Percentiles rank a stretch among this genome's conserved stretches.
Conservation (phyloP, 2,797 vertebrate species). For the Silurus aristotelis region DNA sequence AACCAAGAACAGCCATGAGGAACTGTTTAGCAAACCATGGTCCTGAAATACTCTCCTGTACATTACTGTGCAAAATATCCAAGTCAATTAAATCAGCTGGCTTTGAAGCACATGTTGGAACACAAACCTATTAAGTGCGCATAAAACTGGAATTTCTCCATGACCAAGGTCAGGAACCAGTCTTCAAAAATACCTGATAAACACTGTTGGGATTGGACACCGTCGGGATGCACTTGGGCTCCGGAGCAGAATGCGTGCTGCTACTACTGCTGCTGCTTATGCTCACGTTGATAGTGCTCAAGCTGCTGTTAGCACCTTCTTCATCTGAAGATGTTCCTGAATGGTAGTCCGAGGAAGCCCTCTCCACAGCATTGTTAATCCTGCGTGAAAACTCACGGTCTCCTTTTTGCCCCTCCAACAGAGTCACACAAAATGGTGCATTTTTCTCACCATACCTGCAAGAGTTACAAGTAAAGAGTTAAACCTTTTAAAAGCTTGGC, state of each 20-base stretch:
- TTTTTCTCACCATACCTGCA: slow-evolving; percentile 89
- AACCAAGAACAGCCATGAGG: neutral
- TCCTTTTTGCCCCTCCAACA: slow-evolving; percentile 67
- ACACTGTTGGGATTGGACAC: slow-evolving; percentile 95
- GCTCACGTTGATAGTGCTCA: slow-evolving; percentile 41
- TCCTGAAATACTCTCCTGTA: neutral
- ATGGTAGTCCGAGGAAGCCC: slow-evolving; percentile 76
- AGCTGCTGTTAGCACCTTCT: slow-evolving; percentile 69
- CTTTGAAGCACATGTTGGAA: neutral
- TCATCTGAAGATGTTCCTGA: slow-evolving; percentile 84
- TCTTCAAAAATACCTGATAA: slow-evolving; percentile 79
- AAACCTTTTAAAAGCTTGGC: neutral
- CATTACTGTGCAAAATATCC: neutral
- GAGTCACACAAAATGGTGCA: slow-evolving; percentile 82
- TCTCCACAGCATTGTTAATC: slow-evolving; percentile 83
- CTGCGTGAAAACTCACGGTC: slow-evolving; percentile 79
- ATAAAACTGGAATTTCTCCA: neutral
- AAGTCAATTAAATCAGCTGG: neutral
- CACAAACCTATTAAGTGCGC: neutral
- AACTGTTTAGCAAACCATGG: neutral
- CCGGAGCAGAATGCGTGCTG: slow-evolving; percentile 50
- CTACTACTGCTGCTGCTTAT: slow-evolving; percentile 53
- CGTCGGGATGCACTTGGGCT: slow-evolving; percentile 85
- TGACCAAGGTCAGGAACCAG: neutral
- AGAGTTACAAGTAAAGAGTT: neutral